These are phyloP conservation scores for Endotricha flammealis DNA, from an alignment of 2,888 invertebrate species.

Conservation along the genomic window DNA sequence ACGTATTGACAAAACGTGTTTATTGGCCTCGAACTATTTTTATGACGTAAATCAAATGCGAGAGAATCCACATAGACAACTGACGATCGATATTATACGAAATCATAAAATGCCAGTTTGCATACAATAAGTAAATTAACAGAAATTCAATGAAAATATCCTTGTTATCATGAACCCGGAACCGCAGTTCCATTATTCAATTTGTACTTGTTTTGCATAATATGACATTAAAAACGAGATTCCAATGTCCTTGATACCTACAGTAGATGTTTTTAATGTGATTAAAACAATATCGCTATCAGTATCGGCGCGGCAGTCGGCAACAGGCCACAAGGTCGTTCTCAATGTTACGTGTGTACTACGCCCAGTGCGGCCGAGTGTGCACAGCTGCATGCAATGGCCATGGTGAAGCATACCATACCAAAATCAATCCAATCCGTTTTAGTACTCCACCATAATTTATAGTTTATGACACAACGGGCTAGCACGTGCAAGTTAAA, in stretches of 20 bases:
- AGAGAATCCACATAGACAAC: too few species aligned
- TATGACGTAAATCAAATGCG: slow-evolving; percentile 3
- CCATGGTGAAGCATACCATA: slow-evolving; percentile 10
- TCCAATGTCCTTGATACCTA: slow-evolving; percentile 6
- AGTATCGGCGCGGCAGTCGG: slow-evolving; percentile 35
- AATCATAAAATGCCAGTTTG: too few species aligned
- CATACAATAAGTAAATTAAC: too few species aligned
- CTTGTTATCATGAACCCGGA: neutral
- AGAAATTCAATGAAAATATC: too few species aligned
- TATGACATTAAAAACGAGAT: slow-evolving; percentile 1
- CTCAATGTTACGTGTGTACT: slow-evolving; percentile 55
- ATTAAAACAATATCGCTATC: slow-evolving; percentile 30
- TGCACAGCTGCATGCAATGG: slow-evolving; percentile 39
- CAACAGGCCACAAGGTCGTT: slow-evolving; percentile 63
- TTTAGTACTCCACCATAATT: too few species aligned
- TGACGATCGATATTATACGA: too few species aligned
- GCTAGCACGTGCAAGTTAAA: too few species aligned
- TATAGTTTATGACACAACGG: too few species aligned
- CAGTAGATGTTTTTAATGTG: slow-evolving; percentile 5
- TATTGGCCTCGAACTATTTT: slow-evolving; percentile 5
- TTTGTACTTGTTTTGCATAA: too few species aligned
- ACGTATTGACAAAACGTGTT: slow-evolving; percentile 4
- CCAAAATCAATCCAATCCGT: neutral
- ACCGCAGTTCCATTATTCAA: neutral
- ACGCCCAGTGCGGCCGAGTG: slow-evolving; percentile 31